Evolutionary conservation across 2,797 vertebrate species (phyloP), one percentile per base, ranked within the genome.

Genomic region (Pogonophryne albipinna): DNA sequence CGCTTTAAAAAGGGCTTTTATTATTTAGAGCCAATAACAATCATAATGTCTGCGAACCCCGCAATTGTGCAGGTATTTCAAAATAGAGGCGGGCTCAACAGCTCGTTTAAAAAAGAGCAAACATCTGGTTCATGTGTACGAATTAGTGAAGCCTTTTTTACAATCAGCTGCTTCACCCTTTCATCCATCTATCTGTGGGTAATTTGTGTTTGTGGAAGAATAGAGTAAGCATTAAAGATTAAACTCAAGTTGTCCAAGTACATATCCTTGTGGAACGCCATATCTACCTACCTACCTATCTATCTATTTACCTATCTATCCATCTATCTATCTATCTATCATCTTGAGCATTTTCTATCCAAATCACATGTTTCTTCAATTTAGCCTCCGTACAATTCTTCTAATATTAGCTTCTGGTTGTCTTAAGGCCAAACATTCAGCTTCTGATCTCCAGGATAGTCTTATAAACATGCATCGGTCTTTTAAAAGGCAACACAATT

Each of bases 11-110:
- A 77, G 64, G 86, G 87, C 87, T 85, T 90, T 88, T 91, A 91
- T 92, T 91, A 91, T 91, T 91, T 60, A 76, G 68, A 86, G 74
- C 84, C 85, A 83, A 91, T 92, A 91, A 91, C 89, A 89, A 90
- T 87, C 83, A 90, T 89, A 89, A 87, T 17, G 68, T 90, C 66
- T 78, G 76, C 82, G 73, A 81, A 90, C 66, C 87, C 87, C 80
- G 66, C 81, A 91, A 89, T 91, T 90, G 85, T 83, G 73, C 69
- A 86, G 79, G 85, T 79, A 86, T 90, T 85, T 90, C 53, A 57
- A 76, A 84, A 82, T 38, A 79, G 60, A 62, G 66, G 70, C 80
- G 57, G 59, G 57, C 67, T 61, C 72, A 71, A 68, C 62, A 20
- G 9, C 52, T 63, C 53, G 6, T 49, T 69, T 14, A 12, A 66